Evolutionary conservation across 2,113 vertebrate genomes (phyloP).

Genomic region (Centropristis striata): DNA sequence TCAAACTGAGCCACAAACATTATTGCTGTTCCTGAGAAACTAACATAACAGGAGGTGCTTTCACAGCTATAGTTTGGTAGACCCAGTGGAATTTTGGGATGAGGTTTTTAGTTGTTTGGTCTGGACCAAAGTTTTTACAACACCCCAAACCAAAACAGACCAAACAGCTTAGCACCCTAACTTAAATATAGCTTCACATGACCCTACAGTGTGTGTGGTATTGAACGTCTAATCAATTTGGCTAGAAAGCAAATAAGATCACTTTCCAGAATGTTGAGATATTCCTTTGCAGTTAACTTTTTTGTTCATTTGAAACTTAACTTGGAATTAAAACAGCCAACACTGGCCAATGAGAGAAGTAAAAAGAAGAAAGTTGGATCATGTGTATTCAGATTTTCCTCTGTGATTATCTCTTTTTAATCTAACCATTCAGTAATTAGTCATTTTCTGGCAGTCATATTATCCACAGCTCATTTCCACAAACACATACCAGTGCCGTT

Average conservation of each 20-base stretch:
- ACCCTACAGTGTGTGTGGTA: neutral
- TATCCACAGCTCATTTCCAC: neutral
- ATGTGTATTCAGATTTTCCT: slow-evolving; percentile 7
- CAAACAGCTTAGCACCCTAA: no score
- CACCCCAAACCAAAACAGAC: no score
- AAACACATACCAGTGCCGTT: neutral
- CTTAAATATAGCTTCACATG: neutral
- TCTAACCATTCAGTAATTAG: neutral
- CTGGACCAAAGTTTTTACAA: no score
- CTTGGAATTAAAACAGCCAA: slow-evolving; percentile 15
- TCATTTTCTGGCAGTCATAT: neutral
- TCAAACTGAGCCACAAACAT: no score
- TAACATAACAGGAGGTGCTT: no score
- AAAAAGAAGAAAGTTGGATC: neutral
- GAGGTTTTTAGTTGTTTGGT: no score
- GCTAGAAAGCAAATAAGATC: neutral
- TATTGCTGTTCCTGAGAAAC: no score
- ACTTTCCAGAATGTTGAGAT: neutral
- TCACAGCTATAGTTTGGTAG: no score
- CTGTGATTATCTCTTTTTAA: slow-evolving; percentile 6
- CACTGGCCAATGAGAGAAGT: neutral
- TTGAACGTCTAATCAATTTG: neutral
- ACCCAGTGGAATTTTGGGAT: no score
- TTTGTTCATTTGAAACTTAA: neutral
- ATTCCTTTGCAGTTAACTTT: neutral